Evolutionary conservation across 2,113 vertebrate species (phyloP).

Genomic region (Myotis lucifugus): DNA sequence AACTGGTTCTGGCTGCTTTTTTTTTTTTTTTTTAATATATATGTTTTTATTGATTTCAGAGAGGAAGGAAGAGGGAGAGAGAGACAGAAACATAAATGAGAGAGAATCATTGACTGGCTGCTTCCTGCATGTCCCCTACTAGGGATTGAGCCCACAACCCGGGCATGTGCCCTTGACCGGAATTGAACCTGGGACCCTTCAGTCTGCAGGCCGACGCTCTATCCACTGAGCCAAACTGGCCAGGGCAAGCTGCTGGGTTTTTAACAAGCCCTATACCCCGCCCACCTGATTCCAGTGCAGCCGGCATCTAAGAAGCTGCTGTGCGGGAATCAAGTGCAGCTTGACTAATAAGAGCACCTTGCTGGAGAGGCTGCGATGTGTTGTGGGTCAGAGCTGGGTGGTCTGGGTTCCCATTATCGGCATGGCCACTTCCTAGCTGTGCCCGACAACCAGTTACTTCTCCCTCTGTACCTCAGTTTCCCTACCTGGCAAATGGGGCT

Average conservation of each 20-base stretch:
- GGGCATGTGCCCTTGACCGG: no score
- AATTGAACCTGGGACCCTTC: no score
- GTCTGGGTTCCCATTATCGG: not conserved
- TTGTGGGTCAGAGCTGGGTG: not conserved
- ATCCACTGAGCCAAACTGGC: no score
- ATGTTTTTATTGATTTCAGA: no score
- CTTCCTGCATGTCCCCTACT: no score
- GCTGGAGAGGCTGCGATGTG: not conserved
- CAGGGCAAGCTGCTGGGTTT: not conserved
- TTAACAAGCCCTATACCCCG: not conserved
- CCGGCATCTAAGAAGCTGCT: not conserved
- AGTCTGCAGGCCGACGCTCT: no score
- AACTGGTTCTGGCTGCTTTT: no score
- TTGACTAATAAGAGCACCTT: not conserved
- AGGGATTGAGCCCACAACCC: no score
- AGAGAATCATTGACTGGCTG: no score
- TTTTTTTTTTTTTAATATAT: no score
- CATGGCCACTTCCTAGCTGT: not conserved
- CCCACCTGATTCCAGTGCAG: not conserved
- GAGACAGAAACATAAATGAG: no score
- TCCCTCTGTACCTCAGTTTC: not conserved
- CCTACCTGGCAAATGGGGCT: not conserved
- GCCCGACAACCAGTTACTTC: not conserved
- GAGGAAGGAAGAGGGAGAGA: no score
- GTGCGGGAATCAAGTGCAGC: accelerated